A percentile compares a stretch with the other conserved stretches of the same genome.
Evolutionary conservation across 2,888 invertebrate genomes (phyloP).

Genomic region (Mythimna lalbum): DNA sequence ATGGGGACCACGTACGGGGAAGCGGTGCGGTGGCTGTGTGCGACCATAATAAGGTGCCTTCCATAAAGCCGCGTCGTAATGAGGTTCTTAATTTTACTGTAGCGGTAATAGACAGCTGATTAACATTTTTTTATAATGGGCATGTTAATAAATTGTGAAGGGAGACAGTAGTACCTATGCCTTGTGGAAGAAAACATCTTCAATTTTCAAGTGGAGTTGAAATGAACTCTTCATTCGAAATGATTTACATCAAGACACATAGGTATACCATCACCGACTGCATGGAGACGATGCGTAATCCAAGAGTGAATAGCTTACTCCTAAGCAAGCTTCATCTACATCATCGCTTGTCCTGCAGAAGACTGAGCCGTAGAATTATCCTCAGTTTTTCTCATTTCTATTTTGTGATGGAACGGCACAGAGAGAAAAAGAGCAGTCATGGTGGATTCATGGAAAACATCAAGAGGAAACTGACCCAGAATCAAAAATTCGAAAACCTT

Average conservation of each 20-base stretch:
- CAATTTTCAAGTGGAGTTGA: not conserved
- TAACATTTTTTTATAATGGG: conserved; percentile 37
- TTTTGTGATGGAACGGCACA: not conserved
- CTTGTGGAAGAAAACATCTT: not conserved
- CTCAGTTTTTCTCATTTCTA: not conserved
- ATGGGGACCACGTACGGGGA: conserved; percentile 60
- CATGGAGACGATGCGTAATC: no score
- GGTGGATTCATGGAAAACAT: no score
- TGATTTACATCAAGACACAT: no score
- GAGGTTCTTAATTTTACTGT: conserved; percentile 58
- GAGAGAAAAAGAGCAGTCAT: no score
- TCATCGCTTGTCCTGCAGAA: not conserved
- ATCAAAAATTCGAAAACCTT: no score
- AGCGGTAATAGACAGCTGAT: conserved; percentile 49
- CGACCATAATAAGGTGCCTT: conserved; percentile 37
- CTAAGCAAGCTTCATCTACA: no score
- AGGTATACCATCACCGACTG: no score
- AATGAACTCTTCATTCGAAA: no score
- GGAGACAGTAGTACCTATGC: not conserved
- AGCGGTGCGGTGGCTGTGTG: conserved; percentile 52
- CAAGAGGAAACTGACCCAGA: no score
- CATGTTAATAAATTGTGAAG: not conserved
- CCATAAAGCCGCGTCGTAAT: conserved; percentile 51
- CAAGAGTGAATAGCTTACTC: no score
- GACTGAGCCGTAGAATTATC: not conserved